phyloP scores from a whole-genome alignment of 1,140 invertebrate genomes.

The Apis cerana region DNA sequence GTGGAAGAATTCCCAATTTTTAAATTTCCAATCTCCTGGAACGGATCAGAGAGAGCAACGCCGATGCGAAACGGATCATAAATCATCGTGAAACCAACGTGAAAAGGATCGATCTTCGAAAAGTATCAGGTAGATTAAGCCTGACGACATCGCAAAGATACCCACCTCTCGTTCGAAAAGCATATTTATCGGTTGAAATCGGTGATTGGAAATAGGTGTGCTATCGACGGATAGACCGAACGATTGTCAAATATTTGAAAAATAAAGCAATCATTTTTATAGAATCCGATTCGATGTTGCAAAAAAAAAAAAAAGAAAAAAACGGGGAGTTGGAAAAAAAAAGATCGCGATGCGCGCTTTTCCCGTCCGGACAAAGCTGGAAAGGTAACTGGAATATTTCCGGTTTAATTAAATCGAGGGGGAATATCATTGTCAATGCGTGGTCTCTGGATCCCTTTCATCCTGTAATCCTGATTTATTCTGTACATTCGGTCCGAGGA shows the following conservation, averaged over 20 bases:
- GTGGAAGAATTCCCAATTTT: not conserved
- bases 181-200: not conserved
- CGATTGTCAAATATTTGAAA: conserved; percentile 22
- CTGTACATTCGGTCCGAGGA: not conserved
- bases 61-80: not conserved
- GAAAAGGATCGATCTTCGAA: not conserved
- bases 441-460: not conserved
- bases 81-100: not conserved
- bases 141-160: no score
- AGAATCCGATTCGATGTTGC: not conserved
- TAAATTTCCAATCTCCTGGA: no score
- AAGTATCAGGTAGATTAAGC: no score
- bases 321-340: no score
- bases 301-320: no score
- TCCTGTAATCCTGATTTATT: conserved; percentile 20
- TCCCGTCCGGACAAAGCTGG: not conserved
- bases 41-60: not conserved
- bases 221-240: not conserved
- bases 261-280: conserved; percentile 21
- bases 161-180: not conserved
- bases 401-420: conserved; percentile 21
- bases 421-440: conserved; percentile 8
- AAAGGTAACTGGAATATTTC: not conserved
- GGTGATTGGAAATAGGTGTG: not conserved
- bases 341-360: not conserved